These are phyloP conservation scores for Forbesichthys agassizii DNA, from an alignment of 2,113 vertebrate genomes.

Conservation along the genomic window DNA sequence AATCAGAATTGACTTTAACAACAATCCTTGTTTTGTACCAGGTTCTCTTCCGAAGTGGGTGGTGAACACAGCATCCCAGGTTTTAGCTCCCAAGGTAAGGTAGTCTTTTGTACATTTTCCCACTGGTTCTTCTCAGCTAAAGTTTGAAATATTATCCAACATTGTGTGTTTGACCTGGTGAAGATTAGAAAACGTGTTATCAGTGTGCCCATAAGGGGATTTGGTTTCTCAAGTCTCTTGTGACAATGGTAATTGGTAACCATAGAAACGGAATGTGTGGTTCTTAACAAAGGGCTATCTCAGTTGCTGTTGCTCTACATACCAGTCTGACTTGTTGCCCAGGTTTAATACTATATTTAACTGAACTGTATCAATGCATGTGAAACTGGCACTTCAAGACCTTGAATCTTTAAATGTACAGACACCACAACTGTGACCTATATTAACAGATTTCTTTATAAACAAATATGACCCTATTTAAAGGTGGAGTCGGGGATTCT, in stretches of 20 bases:
- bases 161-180: slow-evolving; percentile 9
- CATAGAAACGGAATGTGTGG: slow-evolving; percentile 59
- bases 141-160: not conserved
- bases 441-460: not conserved
- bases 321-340: slow-evolving; percentile 65
- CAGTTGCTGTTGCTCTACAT: slow-evolving; percentile 4
- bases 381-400: slow-evolving; percentile 19
- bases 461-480: not conserved
- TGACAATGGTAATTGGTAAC: slow-evolving; percentile 68
- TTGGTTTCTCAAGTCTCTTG: slow-evolving; percentile 47
- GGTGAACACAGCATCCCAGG: slow-evolving; percentile 79
- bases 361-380: slow-evolving; percentile 18
- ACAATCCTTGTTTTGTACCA: slow-evolving; percentile 37
- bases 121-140: not conserved
- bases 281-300: slow-evolving; percentile 55
- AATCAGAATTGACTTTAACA: not conserved
- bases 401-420: not conserved
- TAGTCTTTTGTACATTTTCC: not conserved
- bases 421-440: slow-evolving; percentile 3
- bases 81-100: slow-evolving; percentile 78
- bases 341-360: slow-evolving; percentile 52
- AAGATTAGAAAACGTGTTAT: slow-evolving; percentile 5
- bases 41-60: slow-evolving; percentile 82
- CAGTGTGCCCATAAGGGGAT: slow-evolving; percentile 10
- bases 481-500: no score